Base-by-base conservation (phyloP, 2,888 invertebrate genomes). In the Encarsia formosa region DNA sequence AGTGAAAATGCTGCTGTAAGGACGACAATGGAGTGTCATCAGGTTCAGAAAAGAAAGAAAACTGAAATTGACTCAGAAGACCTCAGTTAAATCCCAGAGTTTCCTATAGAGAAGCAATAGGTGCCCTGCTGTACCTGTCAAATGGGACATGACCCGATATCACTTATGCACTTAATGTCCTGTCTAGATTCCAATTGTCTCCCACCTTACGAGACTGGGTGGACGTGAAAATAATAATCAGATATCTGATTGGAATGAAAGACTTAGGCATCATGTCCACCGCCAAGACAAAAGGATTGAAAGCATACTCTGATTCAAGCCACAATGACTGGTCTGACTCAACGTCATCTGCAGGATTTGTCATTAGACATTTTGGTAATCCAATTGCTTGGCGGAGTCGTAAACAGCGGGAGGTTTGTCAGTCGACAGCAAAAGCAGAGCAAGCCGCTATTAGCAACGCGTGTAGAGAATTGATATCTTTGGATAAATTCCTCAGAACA, bases 161-260 rank as follows among this genome's bases (percentile, higher is more conserved):
- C 8, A 41, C 37, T 32, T 52, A 47, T 18, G 26, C 56, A 8
- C 47, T 54, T 11, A 56, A 56, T 32, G 46, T 54, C n/a, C 32
- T 52, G 34, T 52, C 49, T 23, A 52, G 56, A 52, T 54, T 56
- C 20, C 56, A 54, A 15, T 3, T 4, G 6, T n/a, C 11, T 6
- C 31, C 3, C 4, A 31, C 31, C 3, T 4, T n/a, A 4, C 3
- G 15, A 31, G 31, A 6, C 6, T 31, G 31, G 4, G 15, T 4
- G 15, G 15, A 4, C 13, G 31, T 31, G 4, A 31, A 6, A 31
- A 3, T 11, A 31, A 15, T 31, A n/a, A n/a, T 31, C 15, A 3
- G 6, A 6, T 31, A 31, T 6, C 18, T 41, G 4, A 23, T 15
- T 1, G 41, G 41, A 11, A 41, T 24, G 2, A 41, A 41, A 23